A percentile compares a stretch with the other conserved stretches of the same genome.
Conservation (phyloP, 1,140 invertebrate genomes). For the Camponotus floridanus region DNA sequence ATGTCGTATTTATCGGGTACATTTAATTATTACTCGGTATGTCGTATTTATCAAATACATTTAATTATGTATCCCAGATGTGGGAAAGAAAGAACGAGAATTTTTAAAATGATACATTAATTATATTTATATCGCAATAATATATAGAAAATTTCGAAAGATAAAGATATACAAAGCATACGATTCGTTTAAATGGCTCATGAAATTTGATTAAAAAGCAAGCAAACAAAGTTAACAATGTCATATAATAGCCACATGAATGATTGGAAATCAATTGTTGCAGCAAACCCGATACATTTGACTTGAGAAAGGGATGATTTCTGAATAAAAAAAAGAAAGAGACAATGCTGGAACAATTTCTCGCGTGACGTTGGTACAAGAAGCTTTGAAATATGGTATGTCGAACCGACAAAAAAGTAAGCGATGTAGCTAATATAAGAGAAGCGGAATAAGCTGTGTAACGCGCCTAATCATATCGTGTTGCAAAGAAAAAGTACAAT, state of each 20-base stretch:
- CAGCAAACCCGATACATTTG: background rate
- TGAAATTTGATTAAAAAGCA: background rate
- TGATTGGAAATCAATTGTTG: background rate
- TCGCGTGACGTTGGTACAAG: background rate
- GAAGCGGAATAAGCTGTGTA: background rate
- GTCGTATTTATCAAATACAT: too few species aligned
- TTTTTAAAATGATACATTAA: background rate
- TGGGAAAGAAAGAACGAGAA: too few species aligned
- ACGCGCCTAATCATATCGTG: slow-evolving; percentile 33
- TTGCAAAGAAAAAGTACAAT: slow-evolving; percentile 5
- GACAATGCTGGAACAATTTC: too few species aligned
- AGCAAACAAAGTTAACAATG: background rate
- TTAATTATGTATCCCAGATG: background rate
- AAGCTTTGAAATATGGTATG: slow-evolving; percentile 31
- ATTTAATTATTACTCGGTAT: too few species aligned
- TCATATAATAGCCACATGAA: slow-evolving; percentile 14
- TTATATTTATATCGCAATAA: slow-evolving; percentile 26
- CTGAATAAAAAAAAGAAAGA: too few species aligned
- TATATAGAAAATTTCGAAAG: background rate
- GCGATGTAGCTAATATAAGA: background rate
- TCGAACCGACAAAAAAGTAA: slow-evolving; percentile 3
- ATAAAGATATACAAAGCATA: slow-evolving; percentile 17
- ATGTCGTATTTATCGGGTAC: too few species aligned
- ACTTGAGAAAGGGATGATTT: background rate
- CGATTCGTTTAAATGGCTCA: background rate